Evolutionary conservation across 2,888 invertebrate species (phyloP).

Genomic region (Amiota mariae): DNA sequence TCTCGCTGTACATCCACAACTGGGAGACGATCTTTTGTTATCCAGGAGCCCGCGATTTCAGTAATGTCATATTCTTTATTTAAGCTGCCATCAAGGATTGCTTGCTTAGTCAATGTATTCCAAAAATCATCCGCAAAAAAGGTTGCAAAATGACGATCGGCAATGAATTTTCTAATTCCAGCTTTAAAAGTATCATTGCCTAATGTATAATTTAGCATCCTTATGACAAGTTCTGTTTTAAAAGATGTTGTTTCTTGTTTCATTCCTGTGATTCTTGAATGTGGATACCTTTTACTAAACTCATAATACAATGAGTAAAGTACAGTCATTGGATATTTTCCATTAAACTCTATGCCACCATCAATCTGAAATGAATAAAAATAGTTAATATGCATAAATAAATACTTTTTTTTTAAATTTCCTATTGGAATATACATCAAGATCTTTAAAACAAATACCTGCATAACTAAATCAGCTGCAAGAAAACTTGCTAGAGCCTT

Average conservation of each 20-base stretch:
- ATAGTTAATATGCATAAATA: background rate
- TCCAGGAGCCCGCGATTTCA: conserved; percentile 87
- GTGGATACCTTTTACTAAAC: conserved; percentile 85
- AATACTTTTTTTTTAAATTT: background rate
- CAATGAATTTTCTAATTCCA: conserved; percentile 82
- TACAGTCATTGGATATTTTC: conserved; percentile 87
- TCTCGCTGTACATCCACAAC: conserved; percentile 82
- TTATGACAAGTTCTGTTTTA: conserved; percentile 85
- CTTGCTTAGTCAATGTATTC: conserved; percentile 81
- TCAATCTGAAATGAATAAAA: conserved; percentile 76
- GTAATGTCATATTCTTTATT: conserved; percentile 77
- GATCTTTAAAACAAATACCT: conserved; percentile 74
- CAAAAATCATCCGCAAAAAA: conserved; percentile 88
- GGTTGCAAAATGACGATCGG: conserved; percentile 80
- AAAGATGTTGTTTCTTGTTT: conserved; percentile 82
- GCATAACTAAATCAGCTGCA: conserved; percentile 82
- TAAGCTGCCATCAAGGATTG: conserved; percentile 77
- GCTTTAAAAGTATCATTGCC: conserved; percentile 84
- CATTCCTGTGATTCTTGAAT: conserved; percentile 83
- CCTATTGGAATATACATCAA: background rate
- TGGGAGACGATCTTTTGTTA: conserved; percentile 85
- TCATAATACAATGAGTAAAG: conserved; percentile 86
- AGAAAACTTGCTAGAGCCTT: conserved; percentile 85
- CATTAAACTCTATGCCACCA: conserved; percentile 82
- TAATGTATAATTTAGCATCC: conserved; percentile 91